Percentiles rank a stretch among this genome's conserved stretches.
phyloP scores from a whole-genome alignment of 2,113 vertebrate species.

The Acanthochromis polyacanthus region DNA sequence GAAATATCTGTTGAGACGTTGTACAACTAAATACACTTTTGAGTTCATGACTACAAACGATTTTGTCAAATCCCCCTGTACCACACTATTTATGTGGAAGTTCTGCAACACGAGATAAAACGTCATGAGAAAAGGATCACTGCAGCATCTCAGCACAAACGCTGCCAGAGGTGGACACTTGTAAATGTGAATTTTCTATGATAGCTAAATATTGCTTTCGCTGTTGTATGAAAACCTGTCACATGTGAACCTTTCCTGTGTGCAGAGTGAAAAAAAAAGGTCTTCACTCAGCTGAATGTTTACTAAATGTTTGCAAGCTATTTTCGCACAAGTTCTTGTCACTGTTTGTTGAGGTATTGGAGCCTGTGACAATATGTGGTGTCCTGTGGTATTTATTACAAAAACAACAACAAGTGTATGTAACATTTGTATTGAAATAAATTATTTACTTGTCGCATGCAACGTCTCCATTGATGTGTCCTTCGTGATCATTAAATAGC shows the following conservation, averaged over 20 bases:
- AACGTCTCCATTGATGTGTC: constrained; percentile 16
- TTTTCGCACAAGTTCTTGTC: constrained; percentile 77
- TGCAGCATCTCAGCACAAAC: constrained; percentile 16
- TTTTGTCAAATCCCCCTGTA: constrained; percentile 13
- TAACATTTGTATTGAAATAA: constrained; percentile 83
- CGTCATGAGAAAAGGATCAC: constrained; percentile 2
- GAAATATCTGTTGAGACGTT: constrained; percentile 9
- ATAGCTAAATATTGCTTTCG: constrained; percentile 48
- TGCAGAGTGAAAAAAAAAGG: constrained; percentile 49
- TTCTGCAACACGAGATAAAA: constrained; percentile 23
- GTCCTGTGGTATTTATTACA: constrained; percentile 83
- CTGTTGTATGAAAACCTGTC: constrained; percentile 26
- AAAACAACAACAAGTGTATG: constrained; percentile 56
- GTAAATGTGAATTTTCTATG: constrained; percentile 63
- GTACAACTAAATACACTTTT: constrained; percentile 11
- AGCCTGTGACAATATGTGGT: constrained; percentile 67
- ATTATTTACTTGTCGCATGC: constrained; percentile 74
- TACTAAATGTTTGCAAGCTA: constrained; percentile 77
- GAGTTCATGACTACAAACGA: constrained; percentile 34
- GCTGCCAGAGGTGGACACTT: constrained; percentile 9
- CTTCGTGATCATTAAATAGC: constrained; percentile 17
- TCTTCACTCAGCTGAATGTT: constrained; percentile 77
- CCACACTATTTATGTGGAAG: constrained; percentile 40
- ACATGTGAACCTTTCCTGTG: constrained; percentile 47
- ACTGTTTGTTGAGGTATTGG: constrained; percentile 69